These are phyloP conservation scores for Chlorodrepanis virens DNA, from an alignment of 2,113 vertebrate species.

Conservation along the genomic window DNA sequence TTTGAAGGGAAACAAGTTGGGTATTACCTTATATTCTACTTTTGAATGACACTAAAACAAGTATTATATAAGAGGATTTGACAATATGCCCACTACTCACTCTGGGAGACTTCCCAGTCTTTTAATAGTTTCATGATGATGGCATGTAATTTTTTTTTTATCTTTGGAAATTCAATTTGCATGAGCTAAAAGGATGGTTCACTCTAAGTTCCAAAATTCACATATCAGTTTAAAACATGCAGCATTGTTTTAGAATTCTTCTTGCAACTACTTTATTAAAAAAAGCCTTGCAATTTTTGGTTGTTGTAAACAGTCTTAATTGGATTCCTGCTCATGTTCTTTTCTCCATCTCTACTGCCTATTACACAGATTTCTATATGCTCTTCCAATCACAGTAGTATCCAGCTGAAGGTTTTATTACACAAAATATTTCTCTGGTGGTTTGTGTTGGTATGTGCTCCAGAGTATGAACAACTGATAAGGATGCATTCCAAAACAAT, in stretches of 20 bases:
- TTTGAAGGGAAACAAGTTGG: neutral
- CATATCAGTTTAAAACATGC: neutral
- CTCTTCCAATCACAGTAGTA: constrained; percentile 15
- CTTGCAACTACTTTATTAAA: neutral
- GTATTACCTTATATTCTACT: neutral
- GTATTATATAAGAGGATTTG: neutral
- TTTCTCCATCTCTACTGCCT: neutral
- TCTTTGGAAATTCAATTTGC: neutral
- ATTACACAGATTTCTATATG: neutral
- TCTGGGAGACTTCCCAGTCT: neutral
- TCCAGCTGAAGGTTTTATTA: neutral
- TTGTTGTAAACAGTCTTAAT: neutral
- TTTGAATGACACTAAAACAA: neutral
- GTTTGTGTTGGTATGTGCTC: neutral
- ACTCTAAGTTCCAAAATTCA: neutral
- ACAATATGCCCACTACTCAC: neutral
- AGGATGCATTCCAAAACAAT: neutral
- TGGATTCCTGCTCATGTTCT: neutral
- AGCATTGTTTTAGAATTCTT: neutral
- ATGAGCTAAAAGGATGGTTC: neutral
- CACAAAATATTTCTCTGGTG: neutral
- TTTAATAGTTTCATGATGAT: neutral
- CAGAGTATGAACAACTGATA: constrained; percentile 21
- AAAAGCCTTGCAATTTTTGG: neutral
- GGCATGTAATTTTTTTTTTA: neutral